Base-by-base conservation (phyloP, 2,113 vertebrate genomes). In the Gopherus flavomarginatus region DNA sequence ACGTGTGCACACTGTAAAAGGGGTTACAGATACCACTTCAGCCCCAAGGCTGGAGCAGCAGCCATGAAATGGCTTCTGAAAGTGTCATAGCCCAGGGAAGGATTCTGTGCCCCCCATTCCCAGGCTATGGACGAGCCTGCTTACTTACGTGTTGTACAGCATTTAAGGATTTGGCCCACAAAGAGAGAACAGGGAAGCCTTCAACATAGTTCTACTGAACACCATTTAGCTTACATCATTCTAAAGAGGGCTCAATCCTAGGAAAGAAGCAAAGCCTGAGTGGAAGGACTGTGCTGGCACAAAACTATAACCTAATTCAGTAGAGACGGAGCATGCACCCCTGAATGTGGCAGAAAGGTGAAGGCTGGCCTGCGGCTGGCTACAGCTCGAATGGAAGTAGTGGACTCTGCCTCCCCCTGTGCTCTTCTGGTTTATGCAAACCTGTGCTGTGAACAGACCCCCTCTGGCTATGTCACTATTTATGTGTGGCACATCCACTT, bases 41-140 rank as follows among this genome's bases (percentile, higher is more conserved):
- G 26, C 6, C 2, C 27, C 3, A 0, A 24, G 59, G 1, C 75
- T 2, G 3, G 8, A 47, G 13, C 0, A 1, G 29, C 2, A 0
- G 1, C 42, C 0, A 1, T 5, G 7, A 4, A 90, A 65, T 2
- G 88, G 21, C 29, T 31, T n/a, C 65, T 3, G 3, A 38, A 38
- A 38, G 16, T 72, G 35, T 72, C 65, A 72, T 22, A n/a, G 65
- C 65, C 44, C 0, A 0, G 53, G 50, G 69, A 8, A 90, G 5
- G 4, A 22, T 80, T 35, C 11, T 81, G 50, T 27, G 57, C 54
- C 57, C 11, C n/a, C 27, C 17, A 27, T 31, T 8, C 59, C 0
- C 0, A 84, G 8, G 2, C 11, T 52, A 59, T 35, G 31, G 11
- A 88, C 6, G 31, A 49, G 1, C 5, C 14, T 90, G 10, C 54